Base-by-base conservation (phyloP, 2,797 vertebrate species). In the Catostomus latipinnis region DNA sequence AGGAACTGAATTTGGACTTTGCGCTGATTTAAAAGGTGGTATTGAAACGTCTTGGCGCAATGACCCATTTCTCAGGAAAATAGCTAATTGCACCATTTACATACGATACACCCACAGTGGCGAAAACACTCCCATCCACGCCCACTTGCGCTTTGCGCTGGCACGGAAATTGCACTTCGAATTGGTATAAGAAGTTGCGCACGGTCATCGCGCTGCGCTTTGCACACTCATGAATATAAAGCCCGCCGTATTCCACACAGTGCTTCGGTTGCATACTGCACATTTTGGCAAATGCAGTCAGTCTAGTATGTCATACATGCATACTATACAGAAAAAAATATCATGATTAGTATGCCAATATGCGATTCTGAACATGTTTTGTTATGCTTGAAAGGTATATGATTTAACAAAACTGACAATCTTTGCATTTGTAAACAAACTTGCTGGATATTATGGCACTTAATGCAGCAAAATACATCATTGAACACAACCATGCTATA, bases 341-440 rank as follows among this genome's bases (percentile, higher is more conserved):
- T n/a, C 13, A 76, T 0, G 10, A 62, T 57, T 62, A 62, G 67
- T 71, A 71, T 16, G 5, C 7, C 16, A 77, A 22, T 22, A 56
- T 54, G 62, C n/a, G 45, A 70, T 70, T 70, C 66, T 18, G 22
- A 70, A 70, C 46, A 69, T 16, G 12, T 77, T 75, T 22, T 48
- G 14, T 12, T 50, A 61, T 61, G 74, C 57, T 65, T 63, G 66
- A 61, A 34, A 75, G 48, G 72, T 49, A 63, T 53, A 61, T 46
- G 53, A 63, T 85, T 83, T 71, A 70, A 78, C 82, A 74, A 83
- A 82, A 73, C 68, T 54, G 61, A 85, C 66, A 34, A 79, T 81
- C 71, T 48, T 74, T 80, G 62, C 16, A 16, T 74, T 81, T 83
- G 84, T 85, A 81, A 81, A 85, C 81, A 53, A 54, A 82, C 14